Base-by-base conservation (phyloP, 2,888 invertebrate species). In the Rotaria macrura region DNA sequence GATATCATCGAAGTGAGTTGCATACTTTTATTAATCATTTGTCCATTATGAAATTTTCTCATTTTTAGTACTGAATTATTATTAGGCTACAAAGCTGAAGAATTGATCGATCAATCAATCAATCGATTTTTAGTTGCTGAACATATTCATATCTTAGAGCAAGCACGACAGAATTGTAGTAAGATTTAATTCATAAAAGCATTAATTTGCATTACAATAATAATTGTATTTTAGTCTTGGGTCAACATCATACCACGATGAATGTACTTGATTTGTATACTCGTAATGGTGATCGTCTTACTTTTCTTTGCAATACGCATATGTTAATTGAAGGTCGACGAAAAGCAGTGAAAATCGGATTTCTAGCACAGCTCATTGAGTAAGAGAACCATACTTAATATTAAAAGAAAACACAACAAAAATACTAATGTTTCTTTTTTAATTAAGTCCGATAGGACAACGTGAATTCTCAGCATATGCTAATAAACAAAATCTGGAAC, bases 311-410 rank as follows among this genome's bases (percentile, higher is more conserved):
- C n/a, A 72, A 72, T 40, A 72, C 40, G 5, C 38, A 72, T 40
- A 72, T 72, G 72, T 72, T 72, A 72, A 34, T 72, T 23, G 72
- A 72, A 72, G 72, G 72, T 38, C 34, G 72, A 72, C 72, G 72
- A 6, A 72, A 38, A 72, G 38, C 38, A 38, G 23, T 72, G 20
- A 72, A 72, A 40, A 7, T 38, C 38, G 72, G 72, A 7, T 40
- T 72, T 40, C 23, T 72, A 23, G 38, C 40, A 72, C 72, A 72
- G 25, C 10, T 72, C 20, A 72, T 72, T 25, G 72, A 72, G 72
- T 72, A n/a, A n/a, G 12, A 72, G 65, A 38, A 34, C 6, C 5
- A 7, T 20, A 72, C 38, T 72, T 72, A 34, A n/a, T n/a, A 10
- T 10, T n/a, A 3, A 34, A 3, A 65, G 23, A 65, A 65, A 34